phyloP scores from a whole-genome alignment of 2,113 vertebrate genomes.

The Delphinus delphis region DNA sequence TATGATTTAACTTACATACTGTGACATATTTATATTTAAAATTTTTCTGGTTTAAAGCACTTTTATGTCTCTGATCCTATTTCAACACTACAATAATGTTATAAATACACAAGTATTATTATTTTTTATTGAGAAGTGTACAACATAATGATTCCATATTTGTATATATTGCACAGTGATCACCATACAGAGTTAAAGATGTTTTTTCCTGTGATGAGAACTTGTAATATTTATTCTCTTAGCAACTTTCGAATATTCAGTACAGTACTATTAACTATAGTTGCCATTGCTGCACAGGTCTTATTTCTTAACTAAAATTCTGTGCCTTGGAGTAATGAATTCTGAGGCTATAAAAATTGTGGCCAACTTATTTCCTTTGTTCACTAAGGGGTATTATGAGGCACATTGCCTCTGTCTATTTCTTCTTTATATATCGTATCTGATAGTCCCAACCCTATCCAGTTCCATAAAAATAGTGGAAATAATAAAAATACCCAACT shows the following conservation, averaged over 20 bases:
- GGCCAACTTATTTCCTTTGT: not conserved
- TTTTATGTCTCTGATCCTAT: not conserved
- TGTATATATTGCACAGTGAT: not conserved
- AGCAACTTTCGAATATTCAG: not conserved
- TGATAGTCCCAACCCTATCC: not conserved
- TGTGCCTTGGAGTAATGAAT: constrained; percentile 22
- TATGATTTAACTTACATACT: not conserved
- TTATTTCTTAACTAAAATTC: constrained; percentile 12
- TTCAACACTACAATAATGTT: not conserved
- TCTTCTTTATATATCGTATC: not conserved
- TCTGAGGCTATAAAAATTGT: not conserved
- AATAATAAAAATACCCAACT: not conserved
- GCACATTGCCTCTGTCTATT: not conserved
- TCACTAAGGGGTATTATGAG: not conserved
- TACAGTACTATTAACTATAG: not conserved
- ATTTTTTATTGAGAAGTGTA: not conserved
- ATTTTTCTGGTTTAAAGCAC: constrained; percentile 2
- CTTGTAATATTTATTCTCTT: not conserved
- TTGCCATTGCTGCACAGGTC: not conserved
- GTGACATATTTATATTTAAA: not conserved
- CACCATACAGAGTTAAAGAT: not conserved
- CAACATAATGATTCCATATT: not conserved
- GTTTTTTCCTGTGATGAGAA: not conserved
- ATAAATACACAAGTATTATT: not conserved
- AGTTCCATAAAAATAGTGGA: not conserved